These are phyloP conservation scores for Verasper variegatus DNA, from an alignment of 2,113 vertebrate genomes.

Conservation along the genomic window DNA sequence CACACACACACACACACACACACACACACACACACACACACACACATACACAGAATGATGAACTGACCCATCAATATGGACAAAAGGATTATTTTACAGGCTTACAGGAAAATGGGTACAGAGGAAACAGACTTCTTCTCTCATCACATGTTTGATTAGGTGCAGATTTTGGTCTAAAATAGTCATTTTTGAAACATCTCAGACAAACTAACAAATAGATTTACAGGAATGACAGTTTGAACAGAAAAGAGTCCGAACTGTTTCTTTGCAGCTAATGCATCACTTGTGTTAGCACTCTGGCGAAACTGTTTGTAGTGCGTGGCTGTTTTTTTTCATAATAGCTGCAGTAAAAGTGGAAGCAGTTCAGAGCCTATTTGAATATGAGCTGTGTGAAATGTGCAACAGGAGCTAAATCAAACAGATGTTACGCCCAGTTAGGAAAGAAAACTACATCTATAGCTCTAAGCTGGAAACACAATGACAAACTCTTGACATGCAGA, in stretches of 20 bases:
- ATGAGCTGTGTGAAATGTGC: constrained; percentile 4
- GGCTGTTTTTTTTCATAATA: neutral
- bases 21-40: neutral
- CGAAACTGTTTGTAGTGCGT: neutral
- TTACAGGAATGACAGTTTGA: no score
- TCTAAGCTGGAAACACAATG: constrained; percentile 1
- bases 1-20: neutral
- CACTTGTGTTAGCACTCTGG: neutral
- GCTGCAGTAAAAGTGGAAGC: constrained; percentile 6
- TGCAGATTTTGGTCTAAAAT: no score
- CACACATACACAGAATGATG: neutral
- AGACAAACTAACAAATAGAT: no score
- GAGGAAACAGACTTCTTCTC: neutral
- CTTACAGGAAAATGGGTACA: neutral
- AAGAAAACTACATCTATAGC: constrained; percentile 10
- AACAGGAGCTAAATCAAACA: constrained; percentile 32
- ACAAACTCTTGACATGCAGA: constrained; percentile 23
- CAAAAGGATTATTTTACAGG: constrained; percentile 13
- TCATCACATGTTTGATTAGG: neutral
- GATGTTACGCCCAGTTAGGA: neutral
- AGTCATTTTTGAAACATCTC: no score
- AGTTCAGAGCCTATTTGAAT: neutral
- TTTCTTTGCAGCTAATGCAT: neutral
- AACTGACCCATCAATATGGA: constrained; percentile 8
- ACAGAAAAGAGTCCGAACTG: no score